Evolutionary conservation across 2,888 invertebrate genomes (phyloP).

Genomic region (Tipula helvola): DNA sequence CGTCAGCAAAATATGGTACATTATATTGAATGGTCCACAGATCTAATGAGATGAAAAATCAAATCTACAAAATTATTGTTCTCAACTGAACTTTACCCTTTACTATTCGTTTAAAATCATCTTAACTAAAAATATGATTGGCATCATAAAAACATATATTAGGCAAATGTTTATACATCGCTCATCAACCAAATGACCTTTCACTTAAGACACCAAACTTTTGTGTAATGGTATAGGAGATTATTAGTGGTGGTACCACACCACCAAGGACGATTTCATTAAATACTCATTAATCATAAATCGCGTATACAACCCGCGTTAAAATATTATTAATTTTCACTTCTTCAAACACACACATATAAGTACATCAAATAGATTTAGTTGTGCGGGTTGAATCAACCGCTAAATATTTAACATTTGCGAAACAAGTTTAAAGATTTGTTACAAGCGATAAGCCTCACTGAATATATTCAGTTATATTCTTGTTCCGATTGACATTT

Average conservation of each 20-base stretch:
- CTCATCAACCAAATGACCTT: background rate
- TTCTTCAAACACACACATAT: background rate
- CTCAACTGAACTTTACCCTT: background rate
- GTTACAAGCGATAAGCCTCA: background rate
- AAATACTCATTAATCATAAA: background rate
- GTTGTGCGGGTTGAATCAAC: background rate
- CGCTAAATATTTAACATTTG: background rate
- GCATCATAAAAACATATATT: background rate
- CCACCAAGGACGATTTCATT: background rate
- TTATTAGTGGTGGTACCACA: background rate
- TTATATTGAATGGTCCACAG: background rate
- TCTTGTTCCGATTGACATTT: background rate
- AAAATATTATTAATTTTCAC: background rate
- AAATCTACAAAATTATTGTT: background rate
- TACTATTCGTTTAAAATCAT: background rate
- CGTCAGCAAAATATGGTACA: background rate
- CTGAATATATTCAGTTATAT: background rate
- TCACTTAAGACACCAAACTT: background rate
- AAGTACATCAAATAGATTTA: background rate
- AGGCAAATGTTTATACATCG: background rate
- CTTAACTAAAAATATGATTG: background rate
- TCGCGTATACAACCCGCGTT: background rate
- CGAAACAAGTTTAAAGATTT: background rate
- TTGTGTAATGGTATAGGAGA: background rate
- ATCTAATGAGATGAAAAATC: background rate